A percentile compares a stretch with the other conserved stretches of the same genome.
Evolutionary conservation across 2,888 invertebrate species (phyloP).

Genomic region (Thereva nobilitata): DNA sequence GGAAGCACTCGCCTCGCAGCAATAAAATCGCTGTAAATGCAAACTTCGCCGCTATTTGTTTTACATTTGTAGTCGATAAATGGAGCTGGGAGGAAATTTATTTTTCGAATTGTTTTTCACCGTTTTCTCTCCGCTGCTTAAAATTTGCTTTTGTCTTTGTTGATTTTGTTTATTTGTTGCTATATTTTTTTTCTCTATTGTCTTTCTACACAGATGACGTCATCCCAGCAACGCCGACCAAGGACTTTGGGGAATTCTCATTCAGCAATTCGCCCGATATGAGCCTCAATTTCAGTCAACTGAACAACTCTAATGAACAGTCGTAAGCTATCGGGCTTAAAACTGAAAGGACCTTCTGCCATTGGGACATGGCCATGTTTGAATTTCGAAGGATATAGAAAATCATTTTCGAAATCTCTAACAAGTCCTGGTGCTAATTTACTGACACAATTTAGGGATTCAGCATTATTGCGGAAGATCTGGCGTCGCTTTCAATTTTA

Average conservation of each 20-base stretch:
- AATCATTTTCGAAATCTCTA: no score
- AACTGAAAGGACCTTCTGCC: no score
- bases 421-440: no score
- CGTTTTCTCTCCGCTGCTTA: slow-evolving; percentile 9
- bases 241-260: not conserved
- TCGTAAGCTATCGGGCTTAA: not conserved
- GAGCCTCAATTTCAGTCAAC: slow-evolving; percentile 11
- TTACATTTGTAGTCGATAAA: slow-evolving; percentile 25
- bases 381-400: no score
- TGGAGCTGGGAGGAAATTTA: slow-evolving; percentile 25
- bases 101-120: slow-evolving; percentile 24
- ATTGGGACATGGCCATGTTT: no score
- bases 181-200: not conserved
- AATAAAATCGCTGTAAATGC: slow-evolving; percentile 33
- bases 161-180: slow-evolving; percentile 9
- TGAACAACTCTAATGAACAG: slow-evolving; percentile 16
- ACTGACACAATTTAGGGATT: no score
- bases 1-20: not conserved
- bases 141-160: slow-evolving; percentile 16
- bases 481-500: no score
- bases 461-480: no score
- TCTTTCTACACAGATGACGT: slow-evolving; percentile 27
- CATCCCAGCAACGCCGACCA: slow-evolving; percentile 20
- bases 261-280: slow-evolving; percentile 16
- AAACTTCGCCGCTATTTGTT: slow-evolving; percentile 31